A percentile compares a stretch with the other conserved stretches of the same genome.
These are phyloP conservation scores for Galeopsomyia nigrocyanea DNA, from an alignment of 2,888 invertebrate species.

Conservation along the genomic window DNA sequence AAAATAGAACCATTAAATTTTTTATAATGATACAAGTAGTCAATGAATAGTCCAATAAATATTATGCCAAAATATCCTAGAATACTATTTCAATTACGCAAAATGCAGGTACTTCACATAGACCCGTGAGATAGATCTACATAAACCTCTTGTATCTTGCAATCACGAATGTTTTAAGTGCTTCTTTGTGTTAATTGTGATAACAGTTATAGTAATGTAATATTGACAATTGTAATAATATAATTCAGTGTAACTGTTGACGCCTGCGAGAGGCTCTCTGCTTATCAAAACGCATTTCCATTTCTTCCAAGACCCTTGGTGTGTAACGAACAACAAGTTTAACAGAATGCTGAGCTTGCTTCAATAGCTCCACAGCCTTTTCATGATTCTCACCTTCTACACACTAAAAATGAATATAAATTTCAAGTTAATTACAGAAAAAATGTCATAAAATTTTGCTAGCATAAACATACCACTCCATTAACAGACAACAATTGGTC, in stretches of 20 bases:
- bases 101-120: neutral
- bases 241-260: slow-evolving; percentile 69
- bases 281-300: slow-evolving; percentile 99
- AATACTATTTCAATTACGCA: neutral
- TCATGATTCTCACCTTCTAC: slow-evolving; percentile 99
- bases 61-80: slow-evolving; percentile 13
- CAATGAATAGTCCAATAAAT: too few species aligned
- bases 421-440: slow-evolving; percentile 18
- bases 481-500: slow-evolving; percentile 98
- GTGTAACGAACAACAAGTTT: slow-evolving; percentile 98
- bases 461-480: slow-evolving; percentile 82
- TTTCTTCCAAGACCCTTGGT: slow-evolving; percentile 98
- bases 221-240: neutral
- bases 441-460: neutral
- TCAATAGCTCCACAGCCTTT: slow-evolving; percentile 97
- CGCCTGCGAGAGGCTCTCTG: slow-evolving; percentile 89
- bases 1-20: slow-evolving; percentile 5
- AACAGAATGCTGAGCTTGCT: slow-evolving; percentile 96
- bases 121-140: neutral
- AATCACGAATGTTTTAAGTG: slow-evolving; percentile 7
- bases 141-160: neutral
- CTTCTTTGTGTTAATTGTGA: slow-evolving; percentile 3
- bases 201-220: slow-evolving; percentile 19
- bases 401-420: slow-evolving; percentile 73
- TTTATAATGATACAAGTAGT: neutral